These are phyloP conservation scores for Riparia riparia DNA, from an alignment of 2,113 vertebrate species.

Conservation along the genomic window DNA sequence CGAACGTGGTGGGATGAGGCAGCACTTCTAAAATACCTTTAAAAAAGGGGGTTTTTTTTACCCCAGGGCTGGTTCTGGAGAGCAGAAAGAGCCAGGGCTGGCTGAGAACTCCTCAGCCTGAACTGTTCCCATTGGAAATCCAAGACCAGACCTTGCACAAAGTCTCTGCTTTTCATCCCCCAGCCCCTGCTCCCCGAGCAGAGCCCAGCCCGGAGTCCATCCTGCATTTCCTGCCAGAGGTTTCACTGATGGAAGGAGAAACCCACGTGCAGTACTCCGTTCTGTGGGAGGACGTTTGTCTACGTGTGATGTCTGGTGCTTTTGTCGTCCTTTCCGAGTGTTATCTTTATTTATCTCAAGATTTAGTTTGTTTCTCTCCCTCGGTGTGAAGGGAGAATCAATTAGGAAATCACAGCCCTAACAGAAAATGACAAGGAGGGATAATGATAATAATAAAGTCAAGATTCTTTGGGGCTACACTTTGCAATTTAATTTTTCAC, in stretches of 20 bases:
- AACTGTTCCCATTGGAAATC: rapidly evolving
- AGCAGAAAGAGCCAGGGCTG: too few relatives aligned
- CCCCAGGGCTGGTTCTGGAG: neutral
- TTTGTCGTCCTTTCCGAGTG: neutral
- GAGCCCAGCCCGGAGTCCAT: too few relatives aligned
- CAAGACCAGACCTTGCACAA: neutral
- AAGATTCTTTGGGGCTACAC: neutral
- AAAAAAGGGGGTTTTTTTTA: too few relatives aligned
- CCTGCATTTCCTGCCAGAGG: neutral
- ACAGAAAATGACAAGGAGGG: neutral
- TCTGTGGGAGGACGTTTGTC: neutral
- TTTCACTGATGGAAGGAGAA: neutral
- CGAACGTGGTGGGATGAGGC: neutral
- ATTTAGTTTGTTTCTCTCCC: neutral
- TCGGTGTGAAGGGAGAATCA: neutral
- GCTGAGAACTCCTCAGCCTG: neutral
- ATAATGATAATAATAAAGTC: neutral
- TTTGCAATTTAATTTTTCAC: neutral
- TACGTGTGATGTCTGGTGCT: neutral
- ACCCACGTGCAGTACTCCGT: neutral
- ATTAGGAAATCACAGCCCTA: neutral
- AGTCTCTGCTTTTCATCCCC: neutral
- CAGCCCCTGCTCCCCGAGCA: too few relatives aligned
- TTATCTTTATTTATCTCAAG: constrained; percentile 8
- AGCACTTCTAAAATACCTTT: rapidly evolving